Base-by-base conservation (phyloP, 2,797 vertebrate genomes). In the Staurois parvus region DNA sequence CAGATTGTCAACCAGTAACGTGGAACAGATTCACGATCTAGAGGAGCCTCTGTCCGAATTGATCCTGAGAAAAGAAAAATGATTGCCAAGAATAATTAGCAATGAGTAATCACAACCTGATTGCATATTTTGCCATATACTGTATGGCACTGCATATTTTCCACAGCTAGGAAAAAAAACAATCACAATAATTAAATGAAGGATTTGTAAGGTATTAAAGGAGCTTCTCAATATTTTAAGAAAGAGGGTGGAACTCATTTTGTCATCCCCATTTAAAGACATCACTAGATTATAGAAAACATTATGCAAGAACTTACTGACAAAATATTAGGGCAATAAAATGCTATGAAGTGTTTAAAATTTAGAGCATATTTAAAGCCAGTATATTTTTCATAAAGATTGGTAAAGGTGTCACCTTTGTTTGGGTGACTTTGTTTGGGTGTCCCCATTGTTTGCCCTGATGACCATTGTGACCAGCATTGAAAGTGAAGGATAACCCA, bases 1-100 rank as follows among this genome's bases (percentile, higher is more conserved):
- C 94, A 92, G 30, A 99, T 95, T 0, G 97, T 97, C 62, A 99
- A 92, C 98, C 98, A 99, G 89, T 98, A 98, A 92, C 95, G 95
- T 81, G 95, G 89, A 0, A 24, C 82, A 0, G 84, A 91, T 92
- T 99, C 98, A 10, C 97, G 93, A 90, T 99, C 97, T 8, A 99
- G 88, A 0, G 88, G 81, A 76, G 92, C 94, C 9, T 91, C 90
- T 0, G 96, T 97, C 59, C 91, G 92, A 83, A 99, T 97, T 87
- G 94, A 94, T 88, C 98, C 98, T 99, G 87, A 40, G 59, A 79
- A 29, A 15, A 52, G 3, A 1, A 11, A 72, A 4, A 72, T 59
- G 62, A 68, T 73, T 74, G 72, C 32, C 34, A n/a, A 10, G 4
- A 66, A 24, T 67, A 78, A 17, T 24, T 45, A 67, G 1, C 10